Base-by-base conservation (phyloP, 1,140 invertebrate genomes). In the Bombus turneri region DNA sequence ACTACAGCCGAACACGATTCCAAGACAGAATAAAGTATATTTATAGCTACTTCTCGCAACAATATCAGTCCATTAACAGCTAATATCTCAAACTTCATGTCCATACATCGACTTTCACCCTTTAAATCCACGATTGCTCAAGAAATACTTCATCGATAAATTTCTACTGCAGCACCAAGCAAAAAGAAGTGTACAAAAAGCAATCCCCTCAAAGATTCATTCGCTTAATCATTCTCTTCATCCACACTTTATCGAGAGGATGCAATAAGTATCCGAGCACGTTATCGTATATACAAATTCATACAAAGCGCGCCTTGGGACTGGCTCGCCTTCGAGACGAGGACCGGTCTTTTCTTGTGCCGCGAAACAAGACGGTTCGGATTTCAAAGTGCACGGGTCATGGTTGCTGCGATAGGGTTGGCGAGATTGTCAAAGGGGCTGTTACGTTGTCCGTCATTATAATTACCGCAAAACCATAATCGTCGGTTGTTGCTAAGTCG, bases 401-500 rank as follows among this genome's bases (percentile, higher is more conserved):
- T 15, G n/a, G 71, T 10, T 43, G 39, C 28, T 72, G 39, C 5
- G 8, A 15, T 28, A 37, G 71, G 71, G 13, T 13, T 8, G 13
- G 28, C 25, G n/a, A 31, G 71, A 73, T 73, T 31, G 71, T 43
- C 71, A 59, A 39, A 76, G 28, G 25, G 43, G 22, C 31, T 57
- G 43, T 53, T 47, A 5, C 41, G 18, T 59, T 74, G 31, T 82
- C 59, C 53, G 86, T 91, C 87, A 91, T 91, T 85, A 82, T 90
- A 91, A 90, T 90, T 90, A 89, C 82, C 57, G 69, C 83, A 81
- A 81, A 86, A 75, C 69, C 86, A 79, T 89, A 86, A 89, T 43
- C 76, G 66, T 69, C 81, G n/a, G 8, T 34, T 25, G 64, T 71
- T 31, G 71, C 62, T 77, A 86, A 87, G 74, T 91, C 86, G 78